These are phyloP conservation scores for Buceros bicornis DNA, from an alignment of 2,797 vertebrate genomes.

Conservation along the genomic window DNA sequence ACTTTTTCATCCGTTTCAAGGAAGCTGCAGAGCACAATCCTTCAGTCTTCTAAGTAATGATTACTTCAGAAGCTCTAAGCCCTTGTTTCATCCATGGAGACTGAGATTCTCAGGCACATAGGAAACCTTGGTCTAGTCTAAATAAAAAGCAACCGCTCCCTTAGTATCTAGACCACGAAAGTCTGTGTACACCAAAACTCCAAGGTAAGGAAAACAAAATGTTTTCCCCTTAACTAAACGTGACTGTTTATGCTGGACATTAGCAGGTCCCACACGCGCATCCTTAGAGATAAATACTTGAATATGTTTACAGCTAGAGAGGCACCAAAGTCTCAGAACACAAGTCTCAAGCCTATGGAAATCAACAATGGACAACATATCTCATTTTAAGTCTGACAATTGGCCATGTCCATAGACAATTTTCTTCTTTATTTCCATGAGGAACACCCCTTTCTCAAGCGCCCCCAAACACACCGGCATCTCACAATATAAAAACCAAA, in stretches of 20 bases:
- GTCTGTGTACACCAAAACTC: background rate
- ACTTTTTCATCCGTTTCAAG: background rate
- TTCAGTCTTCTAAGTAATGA: constrained; percentile 1
- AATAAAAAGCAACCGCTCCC: background rate
- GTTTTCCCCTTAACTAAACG: background rate
- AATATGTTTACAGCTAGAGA: background rate
- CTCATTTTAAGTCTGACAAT: background rate
- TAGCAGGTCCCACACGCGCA: background rate
- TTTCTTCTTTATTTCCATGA: background rate
- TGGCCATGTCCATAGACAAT: background rate
- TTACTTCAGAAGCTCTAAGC: constrained; percentile 47
- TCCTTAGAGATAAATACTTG: background rate
- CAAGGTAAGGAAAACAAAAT: background rate
- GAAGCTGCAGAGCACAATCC: background rate
- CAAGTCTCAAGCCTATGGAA: background rate
- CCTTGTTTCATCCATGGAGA: background rate
- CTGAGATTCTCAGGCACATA: background rate
- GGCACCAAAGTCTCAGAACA: background rate
- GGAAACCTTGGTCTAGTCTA: background rate
- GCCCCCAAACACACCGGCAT: background rate
- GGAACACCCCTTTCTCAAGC: background rate
- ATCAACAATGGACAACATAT: background rate
- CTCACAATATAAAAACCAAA: background rate
- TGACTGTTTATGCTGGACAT: background rate
- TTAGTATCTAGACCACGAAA: background rate